Conservation (phyloP, 2,888 invertebrate species). For the Agrotis puta region DNA sequence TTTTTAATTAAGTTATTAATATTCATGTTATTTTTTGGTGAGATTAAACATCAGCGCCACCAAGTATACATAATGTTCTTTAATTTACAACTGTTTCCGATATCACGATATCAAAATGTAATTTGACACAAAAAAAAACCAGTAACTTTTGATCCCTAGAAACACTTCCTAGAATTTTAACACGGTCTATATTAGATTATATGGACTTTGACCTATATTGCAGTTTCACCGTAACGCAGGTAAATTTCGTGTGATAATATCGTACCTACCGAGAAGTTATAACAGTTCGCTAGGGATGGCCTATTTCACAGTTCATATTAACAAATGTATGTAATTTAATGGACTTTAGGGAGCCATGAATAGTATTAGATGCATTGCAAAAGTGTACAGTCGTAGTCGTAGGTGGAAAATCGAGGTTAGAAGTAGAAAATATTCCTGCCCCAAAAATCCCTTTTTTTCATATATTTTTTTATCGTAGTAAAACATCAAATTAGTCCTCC, state of each 20-base stretch:
- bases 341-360: constrained; percentile 48
- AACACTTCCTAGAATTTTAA: neutral
- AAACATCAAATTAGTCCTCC: too few species aligned
- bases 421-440: neutral
- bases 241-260: constrained; percentile 48
- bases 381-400: constrained; percentile 35
- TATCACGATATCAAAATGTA: too few species aligned
- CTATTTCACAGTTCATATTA: constrained; percentile 46
- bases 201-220: neutral
- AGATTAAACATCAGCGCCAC: neutral
- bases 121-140: neutral
- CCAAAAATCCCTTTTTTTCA: too few species aligned
- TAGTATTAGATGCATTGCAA: constrained; percentile 46
- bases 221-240: constrained; percentile 22
- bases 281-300: constrained; percentile 59
- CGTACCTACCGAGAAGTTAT: constrained; percentile 50
- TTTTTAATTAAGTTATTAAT: too few species aligned
- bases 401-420: neutral
- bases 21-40: neutral
- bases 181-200: too few species aligned
- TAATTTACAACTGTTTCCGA: too few species aligned
- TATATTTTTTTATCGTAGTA: too few species aligned
- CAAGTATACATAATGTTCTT: neutral
- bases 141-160: neutral
- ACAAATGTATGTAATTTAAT: constrained; percentile 54